Conservation (phyloP, 2,888 invertebrate species). For the Amiota communis region DNA sequence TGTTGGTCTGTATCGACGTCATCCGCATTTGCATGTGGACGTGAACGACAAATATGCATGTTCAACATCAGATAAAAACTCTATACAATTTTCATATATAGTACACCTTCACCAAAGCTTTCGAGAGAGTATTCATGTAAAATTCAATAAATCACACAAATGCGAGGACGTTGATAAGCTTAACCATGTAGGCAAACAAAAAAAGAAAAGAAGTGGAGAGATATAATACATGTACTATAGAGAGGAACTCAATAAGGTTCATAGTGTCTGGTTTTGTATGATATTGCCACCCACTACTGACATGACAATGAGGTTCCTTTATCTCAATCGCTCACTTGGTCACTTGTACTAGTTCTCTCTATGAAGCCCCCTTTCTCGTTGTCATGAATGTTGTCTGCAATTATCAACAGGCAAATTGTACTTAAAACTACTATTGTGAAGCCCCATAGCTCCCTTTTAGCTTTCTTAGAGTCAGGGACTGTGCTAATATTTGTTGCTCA, state of each 20-base stretch:
- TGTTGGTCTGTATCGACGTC: conserved; percentile 48
- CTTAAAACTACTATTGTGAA: conserved; percentile 10
- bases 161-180: conserved; percentile 26
- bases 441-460: background rate
- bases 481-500: conserved; percentile 18
- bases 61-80: conserved; percentile 65
- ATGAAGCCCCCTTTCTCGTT: conserved; percentile 2
- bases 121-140: conserved; percentile 53
- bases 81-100: background rate
- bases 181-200: background rate
- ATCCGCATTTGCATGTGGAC: too few species aligned
- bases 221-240: too few species aligned
- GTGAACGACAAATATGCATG: conserved; percentile 55
- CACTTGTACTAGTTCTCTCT: background rate
- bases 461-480: background rate
- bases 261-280: background rate
- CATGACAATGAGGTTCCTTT: background rate
- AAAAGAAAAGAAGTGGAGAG: background rate
- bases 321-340: conserved; percentile 40
- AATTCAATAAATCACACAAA: conserved; percentile 65
- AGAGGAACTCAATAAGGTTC: too few species aligned
- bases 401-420: conserved; percentile 20
- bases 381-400: conserved; percentile 17
- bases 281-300: background rate
- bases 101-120: background rate